Evolutionary conservation across 2,888 invertebrate species (phyloP).

Genomic region (Meteorus cinctellus): DNA sequence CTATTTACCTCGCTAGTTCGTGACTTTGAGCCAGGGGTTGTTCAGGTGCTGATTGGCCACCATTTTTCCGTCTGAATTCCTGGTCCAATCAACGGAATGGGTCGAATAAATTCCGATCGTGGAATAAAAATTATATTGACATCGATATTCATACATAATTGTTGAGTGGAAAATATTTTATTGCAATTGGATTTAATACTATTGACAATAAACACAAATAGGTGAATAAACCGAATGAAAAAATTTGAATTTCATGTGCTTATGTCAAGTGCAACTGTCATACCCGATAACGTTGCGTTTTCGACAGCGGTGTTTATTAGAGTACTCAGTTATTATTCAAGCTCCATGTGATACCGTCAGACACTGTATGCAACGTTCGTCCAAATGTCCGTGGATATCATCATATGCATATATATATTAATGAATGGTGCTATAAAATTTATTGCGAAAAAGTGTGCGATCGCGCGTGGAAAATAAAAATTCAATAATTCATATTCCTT

Average conservation of each 20-base stretch:
- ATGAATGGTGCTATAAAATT: background rate
- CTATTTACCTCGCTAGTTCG: no score
- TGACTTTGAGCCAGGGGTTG: no score
- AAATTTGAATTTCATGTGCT: conserved; percentile 23
- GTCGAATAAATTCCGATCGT: no score
- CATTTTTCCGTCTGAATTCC: no score
- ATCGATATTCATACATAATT: background rate
- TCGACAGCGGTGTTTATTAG: conserved; percentile 21
- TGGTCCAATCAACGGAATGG: no score
- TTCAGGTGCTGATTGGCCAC: no score
- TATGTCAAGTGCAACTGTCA: conserved; percentile 2
- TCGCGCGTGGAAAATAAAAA: conserved; percentile 21
- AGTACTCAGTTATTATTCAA: conserved; percentile 26
- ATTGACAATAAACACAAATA: conserved; percentile 10
- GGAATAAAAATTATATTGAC: background rate
- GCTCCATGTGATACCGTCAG: conserved; percentile 6
- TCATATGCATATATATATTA: background rate
- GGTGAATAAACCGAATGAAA: background rate
- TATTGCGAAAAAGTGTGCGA: background rate
- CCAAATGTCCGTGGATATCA: conserved; percentile 12
- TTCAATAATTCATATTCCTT: conserved; percentile 27
- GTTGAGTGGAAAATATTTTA: background rate
- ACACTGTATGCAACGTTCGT: conserved; percentile 18
- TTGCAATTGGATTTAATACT: background rate
- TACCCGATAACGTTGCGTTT: conserved; percentile 1